These are phyloP conservation scores for Drosophila auraria DNA, from an alignment of 1,140 invertebrate genomes.

Conservation along the genomic window DNA sequence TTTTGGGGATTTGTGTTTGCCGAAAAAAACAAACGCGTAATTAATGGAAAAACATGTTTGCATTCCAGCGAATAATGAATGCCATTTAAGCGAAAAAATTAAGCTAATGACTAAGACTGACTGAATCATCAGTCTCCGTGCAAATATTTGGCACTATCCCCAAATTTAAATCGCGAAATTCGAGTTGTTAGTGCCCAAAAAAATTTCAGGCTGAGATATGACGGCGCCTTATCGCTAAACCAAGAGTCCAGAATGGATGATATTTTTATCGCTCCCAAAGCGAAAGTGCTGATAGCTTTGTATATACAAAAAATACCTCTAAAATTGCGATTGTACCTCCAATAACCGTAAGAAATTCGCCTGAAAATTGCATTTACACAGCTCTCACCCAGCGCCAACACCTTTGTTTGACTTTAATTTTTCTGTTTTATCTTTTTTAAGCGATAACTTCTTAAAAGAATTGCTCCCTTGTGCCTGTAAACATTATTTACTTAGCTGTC, in stretches of 20 bases:
- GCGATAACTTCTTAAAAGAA: constrained; percentile 3
- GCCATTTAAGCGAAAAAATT: constrained; percentile 22
- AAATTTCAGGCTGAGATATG: constrained; percentile 26
- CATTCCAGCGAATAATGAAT: constrained; percentile 17
- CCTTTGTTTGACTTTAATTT: constrained; percentile 31
- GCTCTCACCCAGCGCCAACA: constrained; percentile 8
- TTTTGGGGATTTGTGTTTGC: constrained; percentile 21
- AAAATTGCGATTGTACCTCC: constrained; percentile 12
- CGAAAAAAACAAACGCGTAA: constrained; percentile 27
- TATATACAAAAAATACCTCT: constrained; percentile 12
- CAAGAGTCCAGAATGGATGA: constrained; percentile 33
- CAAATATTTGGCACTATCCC: constrained; percentile 6
- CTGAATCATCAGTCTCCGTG: constrained; percentile 12
- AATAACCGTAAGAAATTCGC: constrained; percentile 16
- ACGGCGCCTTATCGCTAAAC: constrained; percentile 43
- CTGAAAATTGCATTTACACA: constrained; percentile 29
- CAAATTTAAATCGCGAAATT: constrained; percentile 31
- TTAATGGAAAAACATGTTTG: constrained; percentile 25
- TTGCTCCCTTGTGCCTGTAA: constrained; percentile 44
- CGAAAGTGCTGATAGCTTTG: constrained; percentile 56
- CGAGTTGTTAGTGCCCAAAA: background rate
- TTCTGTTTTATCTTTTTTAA: background rate
- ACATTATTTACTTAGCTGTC: constrained; percentile 76
- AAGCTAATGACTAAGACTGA: constrained; percentile 40
- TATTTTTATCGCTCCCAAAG: constrained; percentile 50